Percentiles rank a stretch among this genome's conserved stretches.
Evolutionary conservation across 2,888 invertebrate species (phyloP).

Genomic region (Callosobruchus maculatus): DNA sequence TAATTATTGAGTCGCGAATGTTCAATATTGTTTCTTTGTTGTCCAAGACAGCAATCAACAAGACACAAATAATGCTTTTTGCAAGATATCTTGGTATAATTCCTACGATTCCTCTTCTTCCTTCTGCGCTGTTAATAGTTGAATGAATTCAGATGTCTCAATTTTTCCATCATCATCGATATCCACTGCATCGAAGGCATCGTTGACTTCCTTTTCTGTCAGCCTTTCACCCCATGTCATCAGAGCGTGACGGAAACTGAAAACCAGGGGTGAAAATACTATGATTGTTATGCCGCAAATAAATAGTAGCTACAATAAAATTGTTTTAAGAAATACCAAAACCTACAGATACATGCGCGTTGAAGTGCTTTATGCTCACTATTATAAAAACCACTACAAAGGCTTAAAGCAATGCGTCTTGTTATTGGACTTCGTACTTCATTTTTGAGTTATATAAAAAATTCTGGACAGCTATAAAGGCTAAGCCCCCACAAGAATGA

Average conservation of each 20-base stretch:
- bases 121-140: not conserved
- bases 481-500: too few species aligned
- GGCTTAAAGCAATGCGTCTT: too few species aligned
- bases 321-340: too few species aligned
- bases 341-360: too few species aligned
- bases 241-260: not conserved
- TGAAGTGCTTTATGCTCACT: too few species aligned
- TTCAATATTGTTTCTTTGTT: not conserved
- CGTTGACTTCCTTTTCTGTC: not conserved
- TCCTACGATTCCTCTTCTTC: not conserved
- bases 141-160: not conserved
- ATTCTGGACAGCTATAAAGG: too few species aligned
- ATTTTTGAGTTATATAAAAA: too few species aligned
- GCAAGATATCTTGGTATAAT: too few species aligned
- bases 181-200: conserved; percentile 1
- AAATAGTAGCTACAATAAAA: too few species aligned
- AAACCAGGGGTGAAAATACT: not conserved
- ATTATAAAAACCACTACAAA: too few species aligned
- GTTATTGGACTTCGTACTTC: too few species aligned
- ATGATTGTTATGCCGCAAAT: too few species aligned
- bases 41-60: not conserved
- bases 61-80: not conserved
- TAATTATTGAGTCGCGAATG: not conserved
- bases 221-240: not conserved
- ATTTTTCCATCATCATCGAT: conserved; percentile 1